These are phyloP conservation scores for Macquaria australasica DNA, from an alignment of 2,113 vertebrate species.

Conservation along the genomic window DNA sequence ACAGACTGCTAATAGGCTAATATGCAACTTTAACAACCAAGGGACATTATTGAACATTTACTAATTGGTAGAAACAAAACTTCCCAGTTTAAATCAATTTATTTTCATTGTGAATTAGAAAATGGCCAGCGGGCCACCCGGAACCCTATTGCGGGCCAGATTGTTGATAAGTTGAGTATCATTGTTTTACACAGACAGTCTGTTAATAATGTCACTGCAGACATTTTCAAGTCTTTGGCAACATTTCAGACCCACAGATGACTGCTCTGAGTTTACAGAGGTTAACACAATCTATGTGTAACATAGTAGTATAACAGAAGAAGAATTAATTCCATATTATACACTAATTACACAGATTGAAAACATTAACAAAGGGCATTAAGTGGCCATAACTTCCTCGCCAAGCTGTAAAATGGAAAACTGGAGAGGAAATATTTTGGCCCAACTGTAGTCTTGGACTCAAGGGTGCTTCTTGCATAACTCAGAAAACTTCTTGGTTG, in stretches of 20 bases:
- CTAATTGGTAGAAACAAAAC: too few relatives aligned
- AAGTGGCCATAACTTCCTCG: not conserved
- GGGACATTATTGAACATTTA: too few relatives aligned
- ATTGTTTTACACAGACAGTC: not conserved
- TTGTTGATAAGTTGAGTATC: too few relatives aligned
- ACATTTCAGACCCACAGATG: not conserved
- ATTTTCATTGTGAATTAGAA: too few relatives aligned
- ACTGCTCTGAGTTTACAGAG: not conserved
- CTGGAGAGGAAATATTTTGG: not conserved
- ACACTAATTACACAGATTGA: not conserved
- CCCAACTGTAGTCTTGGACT: not conserved
- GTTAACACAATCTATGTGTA: not conserved
- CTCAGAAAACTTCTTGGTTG: not conserved
- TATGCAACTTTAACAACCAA: too few relatives aligned
- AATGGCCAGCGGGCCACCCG: too few relatives aligned
- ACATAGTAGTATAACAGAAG: not conserved
- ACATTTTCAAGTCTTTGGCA: not conserved
- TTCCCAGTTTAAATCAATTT: too few relatives aligned
- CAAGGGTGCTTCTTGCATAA: not conserved
- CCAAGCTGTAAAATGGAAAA: conserved; percentile 13
- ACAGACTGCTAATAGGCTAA: too few relatives aligned
- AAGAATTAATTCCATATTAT: not conserved
- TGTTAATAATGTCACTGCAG: not conserved
- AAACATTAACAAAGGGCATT: not conserved
- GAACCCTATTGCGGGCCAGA: too few relatives aligned